Evolutionary conservation across 2,113 vertebrate species (phyloP).

Genomic region (Anhinga anhinga): DNA sequence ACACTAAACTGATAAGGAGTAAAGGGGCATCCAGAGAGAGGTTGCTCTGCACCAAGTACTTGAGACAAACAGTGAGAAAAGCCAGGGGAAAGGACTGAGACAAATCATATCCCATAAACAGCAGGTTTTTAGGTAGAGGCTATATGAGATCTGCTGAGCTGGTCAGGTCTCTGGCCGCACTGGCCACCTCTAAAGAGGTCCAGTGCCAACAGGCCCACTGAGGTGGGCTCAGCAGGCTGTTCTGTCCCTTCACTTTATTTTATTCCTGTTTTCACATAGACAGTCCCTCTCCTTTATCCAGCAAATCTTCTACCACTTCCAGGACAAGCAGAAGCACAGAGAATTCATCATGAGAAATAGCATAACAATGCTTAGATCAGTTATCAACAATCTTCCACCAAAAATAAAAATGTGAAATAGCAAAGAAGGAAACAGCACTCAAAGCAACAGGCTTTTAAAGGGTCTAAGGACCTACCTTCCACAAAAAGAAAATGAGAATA

Average conservation of each 20-base stretch:
- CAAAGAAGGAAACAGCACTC: not conserved
- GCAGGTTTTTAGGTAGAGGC: not conserved
- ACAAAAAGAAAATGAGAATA: not conserved
- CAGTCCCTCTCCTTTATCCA: not conserved
- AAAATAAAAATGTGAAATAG: not conserved
- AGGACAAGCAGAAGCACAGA: not conserved
- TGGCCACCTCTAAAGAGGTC: too few relatives aligned
- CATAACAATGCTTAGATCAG: not conserved
- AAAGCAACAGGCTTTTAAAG: not conserved
- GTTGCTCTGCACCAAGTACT: not conserved
- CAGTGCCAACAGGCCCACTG: not conserved
- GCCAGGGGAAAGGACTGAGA: not conserved
- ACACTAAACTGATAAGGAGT: not conserved
- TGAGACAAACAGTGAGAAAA: not conserved
- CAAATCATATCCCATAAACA: not conserved
- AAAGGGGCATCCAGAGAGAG: not conserved
- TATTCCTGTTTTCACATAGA: not conserved
- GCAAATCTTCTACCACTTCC: not conserved
- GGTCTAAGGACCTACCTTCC: not conserved
- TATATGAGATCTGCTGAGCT: not conserved
- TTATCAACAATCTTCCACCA: not conserved
- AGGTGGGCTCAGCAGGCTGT: not conserved
- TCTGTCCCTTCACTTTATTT: not conserved
- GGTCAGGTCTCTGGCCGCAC: not conserved
- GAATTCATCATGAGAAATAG: not conserved